These are phyloP conservation scores for Agrochola litura DNA, from an alignment of 2,888 invertebrate species.

Conservation along the genomic window DNA sequence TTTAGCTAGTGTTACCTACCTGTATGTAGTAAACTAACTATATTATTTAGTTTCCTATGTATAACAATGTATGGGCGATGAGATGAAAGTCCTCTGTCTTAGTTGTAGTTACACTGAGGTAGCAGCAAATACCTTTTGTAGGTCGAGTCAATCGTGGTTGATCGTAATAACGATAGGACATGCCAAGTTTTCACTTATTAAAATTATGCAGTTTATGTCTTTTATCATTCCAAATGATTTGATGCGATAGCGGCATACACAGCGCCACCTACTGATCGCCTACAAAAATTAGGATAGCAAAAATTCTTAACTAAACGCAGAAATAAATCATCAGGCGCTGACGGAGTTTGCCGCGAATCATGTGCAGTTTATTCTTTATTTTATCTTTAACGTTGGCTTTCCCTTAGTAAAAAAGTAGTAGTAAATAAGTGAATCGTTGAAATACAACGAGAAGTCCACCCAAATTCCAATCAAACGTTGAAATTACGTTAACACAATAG, in stretches of 20 bases:
- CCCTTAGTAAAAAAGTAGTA: background rate
- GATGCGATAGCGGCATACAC: background rate
- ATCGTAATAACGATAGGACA: background rate
- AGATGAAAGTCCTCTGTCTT: background rate
- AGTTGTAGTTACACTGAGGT: too few relatives aligned
- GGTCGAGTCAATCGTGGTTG: background rate
- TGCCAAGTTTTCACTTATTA: background rate
- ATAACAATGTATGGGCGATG: background rate
- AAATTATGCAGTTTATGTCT: background rate
- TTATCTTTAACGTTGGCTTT: too few relatives aligned
- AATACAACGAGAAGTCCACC: too few relatives aligned
- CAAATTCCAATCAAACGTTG: background rate
- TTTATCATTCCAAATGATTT: background rate
- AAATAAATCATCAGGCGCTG: constrained; percentile 24
- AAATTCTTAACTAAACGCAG: background rate
- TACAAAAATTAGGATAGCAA: constrained; percentile 9
- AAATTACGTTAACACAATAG: background rate
- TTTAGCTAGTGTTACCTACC: too few relatives aligned
- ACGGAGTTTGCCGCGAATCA: background rate
- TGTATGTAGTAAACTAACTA: background rate
- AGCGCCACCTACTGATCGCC: constrained; percentile 2
- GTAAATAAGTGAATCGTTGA: background rate
- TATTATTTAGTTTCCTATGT: background rate
- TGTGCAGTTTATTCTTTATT: background rate
- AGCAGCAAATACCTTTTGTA: too few relatives aligned